phyloP scores from a whole-genome alignment of 2,797 vertebrate genomes.

The Artibeus lituratus region DNA sequence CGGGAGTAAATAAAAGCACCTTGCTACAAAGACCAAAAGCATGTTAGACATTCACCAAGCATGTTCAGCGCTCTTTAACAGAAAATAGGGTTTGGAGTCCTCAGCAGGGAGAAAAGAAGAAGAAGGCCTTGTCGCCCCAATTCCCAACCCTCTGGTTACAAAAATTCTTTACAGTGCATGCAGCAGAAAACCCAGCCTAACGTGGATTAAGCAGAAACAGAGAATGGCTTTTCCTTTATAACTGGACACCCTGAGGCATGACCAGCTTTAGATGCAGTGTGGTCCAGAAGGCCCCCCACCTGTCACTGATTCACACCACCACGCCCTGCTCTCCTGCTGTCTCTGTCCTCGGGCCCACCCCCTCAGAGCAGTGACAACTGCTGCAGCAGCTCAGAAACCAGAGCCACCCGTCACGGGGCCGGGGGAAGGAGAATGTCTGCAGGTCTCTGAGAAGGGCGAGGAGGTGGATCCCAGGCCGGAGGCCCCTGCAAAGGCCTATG shows the following conservation, averaged over 20 bases:
- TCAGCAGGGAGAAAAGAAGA: not conserved
- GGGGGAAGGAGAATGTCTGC: not conserved
- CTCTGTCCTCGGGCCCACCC: not conserved
- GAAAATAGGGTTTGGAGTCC: not conserved
- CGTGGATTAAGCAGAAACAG: not conserved
- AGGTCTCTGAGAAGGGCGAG: not conserved
- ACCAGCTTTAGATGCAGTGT: not conserved
- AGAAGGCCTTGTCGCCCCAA: not conserved
- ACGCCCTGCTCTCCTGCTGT: not conserved
- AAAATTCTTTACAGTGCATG: not conserved
- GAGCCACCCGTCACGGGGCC: not conserved
- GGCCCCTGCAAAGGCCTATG: not conserved
- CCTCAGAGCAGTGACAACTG: not conserved
- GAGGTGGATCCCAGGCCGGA: not conserved
- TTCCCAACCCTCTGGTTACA: not conserved
- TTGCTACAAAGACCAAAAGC: slow-evolving; percentile 16
- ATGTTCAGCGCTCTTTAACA: not conserved
- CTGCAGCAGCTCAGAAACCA: not conserved
- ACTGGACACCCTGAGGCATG: not conserved
- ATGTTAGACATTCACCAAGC: not conserved
- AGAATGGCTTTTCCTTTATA: not conserved
- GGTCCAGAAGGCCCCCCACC: not conserved
- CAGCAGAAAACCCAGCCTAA: not conserved
- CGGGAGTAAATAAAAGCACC: not conserved
- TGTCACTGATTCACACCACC: not conserved